Conservation (phyloP, 2,888 invertebrate species). For the Campopleginae sp. region DNA sequence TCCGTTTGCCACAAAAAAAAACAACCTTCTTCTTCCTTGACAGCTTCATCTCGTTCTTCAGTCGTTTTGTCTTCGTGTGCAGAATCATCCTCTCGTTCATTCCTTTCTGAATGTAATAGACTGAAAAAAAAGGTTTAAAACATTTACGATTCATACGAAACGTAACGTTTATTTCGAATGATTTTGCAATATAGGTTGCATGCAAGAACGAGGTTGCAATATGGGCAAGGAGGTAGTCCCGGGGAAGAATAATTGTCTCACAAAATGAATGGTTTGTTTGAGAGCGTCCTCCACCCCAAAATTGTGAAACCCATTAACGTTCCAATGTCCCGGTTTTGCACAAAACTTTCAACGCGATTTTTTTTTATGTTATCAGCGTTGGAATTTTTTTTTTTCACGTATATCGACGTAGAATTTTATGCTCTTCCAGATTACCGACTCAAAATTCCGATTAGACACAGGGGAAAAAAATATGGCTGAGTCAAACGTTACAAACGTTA, state of each 20-base stretch:
- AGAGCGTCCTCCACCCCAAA: slow-evolving; percentile 1
- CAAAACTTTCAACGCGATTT: too few species aligned
- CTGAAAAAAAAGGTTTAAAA: slow-evolving; percentile 19
- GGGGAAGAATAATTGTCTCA: too few species aligned
- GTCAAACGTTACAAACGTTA: too few species aligned
- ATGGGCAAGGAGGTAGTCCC: not conserved
- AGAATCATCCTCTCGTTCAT: slow-evolving; percentile 10
- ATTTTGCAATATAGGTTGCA: not conserved
- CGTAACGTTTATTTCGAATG: not conserved
- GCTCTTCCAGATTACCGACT: too few species aligned
- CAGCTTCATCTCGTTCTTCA: slow-evolving; percentile 19
- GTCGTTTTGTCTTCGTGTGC: slow-evolving; percentile 10
- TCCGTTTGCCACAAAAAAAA: slow-evolving; percentile 48
- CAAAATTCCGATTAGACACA: too few species aligned
- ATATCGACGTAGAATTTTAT: too few species aligned
- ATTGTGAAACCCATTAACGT: too few species aligned
- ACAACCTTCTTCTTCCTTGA: slow-evolving; percentile 21
- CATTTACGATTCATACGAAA: not conserved
- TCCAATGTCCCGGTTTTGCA: too few species aligned
- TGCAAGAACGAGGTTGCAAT: not conserved
- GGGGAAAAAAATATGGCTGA: too few species aligned
- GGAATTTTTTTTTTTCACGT: too few species aligned
- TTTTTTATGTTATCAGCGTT: too few species aligned
- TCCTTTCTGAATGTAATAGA: slow-evolving; percentile 4
- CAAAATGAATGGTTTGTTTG: not conserved